These are phyloP conservation scores for Agrenia bidenticulata DNA, from an alignment of 2,888 invertebrate genomes.

Conservation along the genomic window DNA sequence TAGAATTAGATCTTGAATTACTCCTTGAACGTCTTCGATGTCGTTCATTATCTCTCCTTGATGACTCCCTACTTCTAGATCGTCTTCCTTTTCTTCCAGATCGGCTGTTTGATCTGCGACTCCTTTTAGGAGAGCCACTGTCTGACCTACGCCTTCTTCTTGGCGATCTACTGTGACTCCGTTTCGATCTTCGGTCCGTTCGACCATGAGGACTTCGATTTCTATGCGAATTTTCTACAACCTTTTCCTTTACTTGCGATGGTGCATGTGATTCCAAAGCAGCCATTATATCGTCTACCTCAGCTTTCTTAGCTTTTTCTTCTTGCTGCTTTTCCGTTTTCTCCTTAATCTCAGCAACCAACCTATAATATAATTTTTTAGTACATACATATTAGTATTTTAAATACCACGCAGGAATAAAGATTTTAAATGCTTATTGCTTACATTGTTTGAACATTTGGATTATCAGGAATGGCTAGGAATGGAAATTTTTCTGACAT, in stretches of 20 bases:
- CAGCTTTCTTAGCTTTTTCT: conserved; percentile 60
- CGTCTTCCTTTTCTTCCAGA: conserved; percentile 6
- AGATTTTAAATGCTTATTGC: background rate
- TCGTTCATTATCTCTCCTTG: conserved; percentile 15
- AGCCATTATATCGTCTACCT: conserved; percentile 73
- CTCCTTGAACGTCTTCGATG: conserved; percentile 12
- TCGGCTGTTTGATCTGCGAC: conserved; percentile 9
- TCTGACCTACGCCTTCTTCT: conserved; percentile 31
- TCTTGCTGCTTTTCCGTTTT: conserved; percentile 56
- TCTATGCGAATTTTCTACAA: background rate
- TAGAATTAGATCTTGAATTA: conserved; percentile 20
- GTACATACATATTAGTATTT: background rate
- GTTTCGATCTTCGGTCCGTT: conserved; percentile 30
- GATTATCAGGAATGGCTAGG: conserved; percentile 76
- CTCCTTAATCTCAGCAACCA: conserved; percentile 57
- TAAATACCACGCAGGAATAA: background rate
- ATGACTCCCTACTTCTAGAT: conserved; percentile 17
- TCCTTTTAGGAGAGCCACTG: conserved; percentile 12
- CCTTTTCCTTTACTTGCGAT: conserved; percentile 56
- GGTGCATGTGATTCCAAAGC: conserved; percentile 82
- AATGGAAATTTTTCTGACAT: conserved; percentile 75
- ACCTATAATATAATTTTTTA: conserved; percentile 27
- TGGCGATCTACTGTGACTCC: conserved; percentile 14
- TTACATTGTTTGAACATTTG: conserved; percentile 58
- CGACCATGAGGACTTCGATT: conserved; percentile 35